phyloP scores from a whole-genome alignment of 2,797 vertebrate genomes.

The Hoplostethus atlanticus region DNA sequence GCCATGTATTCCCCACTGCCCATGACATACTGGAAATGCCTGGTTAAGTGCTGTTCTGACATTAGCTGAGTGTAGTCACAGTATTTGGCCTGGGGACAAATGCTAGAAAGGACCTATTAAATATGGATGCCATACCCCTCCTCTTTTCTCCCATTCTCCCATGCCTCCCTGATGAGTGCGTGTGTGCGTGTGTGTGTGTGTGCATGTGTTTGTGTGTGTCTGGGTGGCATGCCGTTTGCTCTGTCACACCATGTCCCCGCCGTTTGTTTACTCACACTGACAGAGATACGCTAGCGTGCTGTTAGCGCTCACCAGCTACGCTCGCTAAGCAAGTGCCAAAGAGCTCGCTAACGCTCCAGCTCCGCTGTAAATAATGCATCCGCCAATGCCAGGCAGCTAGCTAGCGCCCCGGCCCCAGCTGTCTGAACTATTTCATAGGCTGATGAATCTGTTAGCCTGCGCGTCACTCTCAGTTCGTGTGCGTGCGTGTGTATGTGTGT shows the following conservation, averaged over 20 bases:
- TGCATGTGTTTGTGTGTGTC: conserved; percentile 58
- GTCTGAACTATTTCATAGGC: conserved; percentile 73
- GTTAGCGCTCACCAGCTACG: conserved; percentile 57
- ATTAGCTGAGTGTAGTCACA: conserved; percentile 82
- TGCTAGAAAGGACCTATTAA: conserved; percentile 78
- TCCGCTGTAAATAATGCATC: conserved; percentile 76
- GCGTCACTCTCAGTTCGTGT: conserved; percentile 49
- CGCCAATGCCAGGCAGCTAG: conserved; percentile 43
- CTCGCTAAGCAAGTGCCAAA: conserved; percentile 73
- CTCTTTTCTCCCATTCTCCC: conserved; percentile 50
- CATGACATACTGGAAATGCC: conserved; percentile 79
- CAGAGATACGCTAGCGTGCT: conserved; percentile 75
- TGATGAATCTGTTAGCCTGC: conserved; percentile 70
- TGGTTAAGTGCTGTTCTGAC: conserved; percentile 84
- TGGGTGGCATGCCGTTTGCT: conserved; percentile 56
- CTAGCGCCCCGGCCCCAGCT: conserved; percentile 49
- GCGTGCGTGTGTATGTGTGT: background rate
- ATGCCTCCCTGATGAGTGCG: conserved; percentile 67
- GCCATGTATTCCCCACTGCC: conserved; percentile 73
- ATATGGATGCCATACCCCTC: conserved; percentile 77
- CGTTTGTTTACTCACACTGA: conserved; percentile 83
- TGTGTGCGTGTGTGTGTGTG: conserved; percentile 35
- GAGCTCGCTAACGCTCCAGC: conserved; percentile 58
- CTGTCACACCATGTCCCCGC: conserved; percentile 79
- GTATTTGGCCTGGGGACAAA: conserved; percentile 83